phyloP scores from a whole-genome alignment of 2,113 vertebrate genomes.

The Nyctibius bracteatus region DNA sequence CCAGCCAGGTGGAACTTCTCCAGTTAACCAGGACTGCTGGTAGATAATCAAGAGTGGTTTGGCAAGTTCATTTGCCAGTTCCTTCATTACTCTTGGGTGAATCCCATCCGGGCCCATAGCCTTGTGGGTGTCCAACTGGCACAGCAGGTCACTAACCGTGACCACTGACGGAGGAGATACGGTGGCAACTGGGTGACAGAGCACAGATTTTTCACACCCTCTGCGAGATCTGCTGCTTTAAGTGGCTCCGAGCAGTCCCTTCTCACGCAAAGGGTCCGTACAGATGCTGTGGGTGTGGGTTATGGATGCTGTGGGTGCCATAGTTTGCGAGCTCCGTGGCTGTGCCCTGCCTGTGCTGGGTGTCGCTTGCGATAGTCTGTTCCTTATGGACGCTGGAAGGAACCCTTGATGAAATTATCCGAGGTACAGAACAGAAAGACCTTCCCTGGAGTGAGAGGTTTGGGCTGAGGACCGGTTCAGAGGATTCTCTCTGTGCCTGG shows the following conservation, averaged over 20 bases:
- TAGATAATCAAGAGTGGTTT: no score
- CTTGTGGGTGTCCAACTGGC: no score
- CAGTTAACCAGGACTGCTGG: no score
- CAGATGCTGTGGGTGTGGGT: background rate
- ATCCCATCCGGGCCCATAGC: no score
- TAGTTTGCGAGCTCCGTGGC: background rate
- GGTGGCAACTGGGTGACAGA: fast-evolving
- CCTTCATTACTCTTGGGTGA: no score
- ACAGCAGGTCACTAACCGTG: no score
- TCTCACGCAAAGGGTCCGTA: background rate
- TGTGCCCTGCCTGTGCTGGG: background rate
- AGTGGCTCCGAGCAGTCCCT: background rate
- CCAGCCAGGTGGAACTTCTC: no score
- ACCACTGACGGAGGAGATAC: fast-evolving
- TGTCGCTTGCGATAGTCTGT: fast-evolving
- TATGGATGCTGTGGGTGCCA: background rate
- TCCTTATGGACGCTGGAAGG: background rate
- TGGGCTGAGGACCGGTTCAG: background rate
- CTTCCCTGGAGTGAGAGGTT: background rate
- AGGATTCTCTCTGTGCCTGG: background rate
- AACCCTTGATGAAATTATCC: background rate
- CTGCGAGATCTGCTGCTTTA: background rate
- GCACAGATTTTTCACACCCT: background rate
- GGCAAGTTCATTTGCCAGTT: no score
- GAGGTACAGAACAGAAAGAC: background rate